Percentiles rank a stretch among this genome's conserved stretches.
Conservation (phyloP, 2,888 invertebrate genomes). For the Ypsolopha scabrella region DNA sequence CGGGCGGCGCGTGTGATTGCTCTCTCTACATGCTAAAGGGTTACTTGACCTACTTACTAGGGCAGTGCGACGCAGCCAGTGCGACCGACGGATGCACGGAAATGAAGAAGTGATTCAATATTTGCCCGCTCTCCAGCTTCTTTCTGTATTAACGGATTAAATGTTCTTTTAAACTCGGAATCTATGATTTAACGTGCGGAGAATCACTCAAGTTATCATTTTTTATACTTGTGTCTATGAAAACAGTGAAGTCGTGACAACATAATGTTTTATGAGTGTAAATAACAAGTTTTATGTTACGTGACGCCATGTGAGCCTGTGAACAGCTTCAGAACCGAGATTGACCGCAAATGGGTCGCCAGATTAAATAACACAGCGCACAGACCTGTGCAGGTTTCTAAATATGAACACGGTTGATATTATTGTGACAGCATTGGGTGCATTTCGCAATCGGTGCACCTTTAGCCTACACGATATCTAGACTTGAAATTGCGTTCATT, state of each 20-base stretch:
- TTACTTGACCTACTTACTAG: slow-evolving; percentile 66
- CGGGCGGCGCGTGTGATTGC: slow-evolving; percentile 60
- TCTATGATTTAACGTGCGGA: not conserved
- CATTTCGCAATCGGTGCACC: slow-evolving; percentile 37
- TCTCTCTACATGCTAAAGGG: slow-evolving; percentile 45
- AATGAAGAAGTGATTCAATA: slow-evolving; percentile 43
- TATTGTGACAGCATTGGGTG: slow-evolving; percentile 47
- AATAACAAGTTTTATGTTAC: slow-evolving; percentile 10
- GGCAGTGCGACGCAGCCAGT: slow-evolving; percentile 35
- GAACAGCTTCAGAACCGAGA: slow-evolving; percentile 23
- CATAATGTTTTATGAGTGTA: slow-evolving; percentile 7
- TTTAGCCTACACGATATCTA: slow-evolving; percentile 2
- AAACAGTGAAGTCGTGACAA: not conserved
- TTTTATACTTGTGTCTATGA: too few species aligned
- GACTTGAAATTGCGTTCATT: slow-evolving; percentile 4
- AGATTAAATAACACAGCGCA: slow-evolving; percentile 54
- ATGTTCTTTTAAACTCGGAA: not conserved
- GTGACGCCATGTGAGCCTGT: slow-evolving; percentile 5
- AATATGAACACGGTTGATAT: slow-evolving; percentile 54
- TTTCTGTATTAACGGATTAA: not conserved
- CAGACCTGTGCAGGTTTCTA: slow-evolving; percentile 52
- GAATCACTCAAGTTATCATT: not conserved
- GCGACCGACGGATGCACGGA: slow-evolving; percentile 36
- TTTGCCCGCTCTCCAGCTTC: slow-evolving; percentile 18
- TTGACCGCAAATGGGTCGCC: slow-evolving; percentile 63